These are phyloP conservation scores for Melanotaenia trifasciata DNA, from an alignment of 2,797 vertebrate species.

Conservation along the genomic window DNA sequence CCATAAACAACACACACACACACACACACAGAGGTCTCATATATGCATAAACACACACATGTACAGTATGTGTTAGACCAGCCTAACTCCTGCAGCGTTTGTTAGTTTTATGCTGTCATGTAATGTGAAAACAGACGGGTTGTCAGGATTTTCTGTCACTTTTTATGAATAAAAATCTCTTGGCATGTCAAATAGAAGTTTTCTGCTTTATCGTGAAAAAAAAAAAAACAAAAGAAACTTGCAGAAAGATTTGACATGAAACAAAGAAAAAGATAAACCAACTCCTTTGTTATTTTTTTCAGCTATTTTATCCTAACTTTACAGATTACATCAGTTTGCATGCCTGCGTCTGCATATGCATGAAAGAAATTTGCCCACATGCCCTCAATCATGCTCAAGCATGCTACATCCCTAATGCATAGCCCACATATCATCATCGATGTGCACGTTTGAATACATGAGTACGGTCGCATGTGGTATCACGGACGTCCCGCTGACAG, in stretches of 20 bases:
- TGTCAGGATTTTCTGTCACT: background rate
- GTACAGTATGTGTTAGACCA: constrained; percentile 38
- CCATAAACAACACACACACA: constrained; percentile 28
- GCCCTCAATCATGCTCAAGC: constrained; percentile 70
- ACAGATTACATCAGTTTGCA: constrained; percentile 29
- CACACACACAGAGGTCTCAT: constrained; percentile 16
- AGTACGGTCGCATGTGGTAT: constrained; percentile 69
- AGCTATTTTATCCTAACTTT: background rate
- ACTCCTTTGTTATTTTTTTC: no score
- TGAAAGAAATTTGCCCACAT: constrained; percentile 43
- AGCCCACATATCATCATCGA: constrained; percentile 57
- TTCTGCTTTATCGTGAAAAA: background rate
- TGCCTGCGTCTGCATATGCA: constrained; percentile 39
- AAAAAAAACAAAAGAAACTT: background rate
- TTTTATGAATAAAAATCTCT: no score
- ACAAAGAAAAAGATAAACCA: no score
- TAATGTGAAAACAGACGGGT: constrained; percentile 1
- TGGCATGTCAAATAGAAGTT: background rate
- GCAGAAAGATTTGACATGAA: background rate
- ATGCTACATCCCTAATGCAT: constrained; percentile 43
- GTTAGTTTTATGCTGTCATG: constrained; percentile 27
- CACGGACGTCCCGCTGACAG: constrained; percentile 74
- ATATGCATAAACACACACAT: constrained; percentile 25
- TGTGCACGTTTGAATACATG: constrained; percentile 25
- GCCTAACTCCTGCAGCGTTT: constrained; percentile 49